phyloP scores from a whole-genome alignment of 2,113 vertebrate species.

The Hemicordylus capensis region DNA sequence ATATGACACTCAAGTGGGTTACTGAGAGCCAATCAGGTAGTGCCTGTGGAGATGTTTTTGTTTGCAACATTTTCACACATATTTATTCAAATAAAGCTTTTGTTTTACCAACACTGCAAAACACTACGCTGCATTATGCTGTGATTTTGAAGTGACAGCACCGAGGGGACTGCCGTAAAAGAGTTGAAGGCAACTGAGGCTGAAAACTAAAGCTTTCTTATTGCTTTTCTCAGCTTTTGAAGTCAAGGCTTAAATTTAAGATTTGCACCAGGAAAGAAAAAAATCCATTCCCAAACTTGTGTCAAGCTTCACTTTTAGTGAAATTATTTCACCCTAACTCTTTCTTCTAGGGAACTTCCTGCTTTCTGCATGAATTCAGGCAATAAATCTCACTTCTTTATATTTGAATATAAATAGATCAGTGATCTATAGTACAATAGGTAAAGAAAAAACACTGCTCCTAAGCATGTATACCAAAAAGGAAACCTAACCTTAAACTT shows the following conservation, averaged over 20 bases:
- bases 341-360: slow-evolving; percentile 60
- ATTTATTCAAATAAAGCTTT: slow-evolving; percentile 81
- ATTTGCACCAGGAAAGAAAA: slow-evolving; percentile 40
- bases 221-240: slow-evolving; percentile 72
- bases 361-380: slow-evolving; percentile 32
- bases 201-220: slow-evolving; percentile 77
- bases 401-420: slow-evolving; percentile 58
- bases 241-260: slow-evolving; percentile 67
- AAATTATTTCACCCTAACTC: slow-evolving; percentile 55
- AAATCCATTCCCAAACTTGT: slow-evolving; percentile 37
- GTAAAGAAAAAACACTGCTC: background rate
- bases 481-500: slow-evolving; percentile 28
- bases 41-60: slow-evolving; percentile 74
- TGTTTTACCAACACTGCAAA: slow-evolving; percentile 75
- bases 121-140: slow-evolving; percentile 67
- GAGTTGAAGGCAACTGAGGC: slow-evolving; percentile 72
- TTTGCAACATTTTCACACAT: slow-evolving; percentile 79
- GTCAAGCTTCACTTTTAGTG: slow-evolving; percentile 50
- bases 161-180: slow-evolving; percentile 70
- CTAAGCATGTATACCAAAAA: background rate
- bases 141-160: slow-evolving; percentile 77
- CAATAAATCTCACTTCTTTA: slow-evolving; percentile 46
- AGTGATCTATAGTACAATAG: slow-evolving; percentile 34
- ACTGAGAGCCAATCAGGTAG: slow-evolving; percentile 67
- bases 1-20: slow-evolving; percentile 57